These are phyloP conservation scores for Molorchus minor DNA, from an alignment of 2,888 invertebrate genomes.

Conservation along the genomic window DNA sequence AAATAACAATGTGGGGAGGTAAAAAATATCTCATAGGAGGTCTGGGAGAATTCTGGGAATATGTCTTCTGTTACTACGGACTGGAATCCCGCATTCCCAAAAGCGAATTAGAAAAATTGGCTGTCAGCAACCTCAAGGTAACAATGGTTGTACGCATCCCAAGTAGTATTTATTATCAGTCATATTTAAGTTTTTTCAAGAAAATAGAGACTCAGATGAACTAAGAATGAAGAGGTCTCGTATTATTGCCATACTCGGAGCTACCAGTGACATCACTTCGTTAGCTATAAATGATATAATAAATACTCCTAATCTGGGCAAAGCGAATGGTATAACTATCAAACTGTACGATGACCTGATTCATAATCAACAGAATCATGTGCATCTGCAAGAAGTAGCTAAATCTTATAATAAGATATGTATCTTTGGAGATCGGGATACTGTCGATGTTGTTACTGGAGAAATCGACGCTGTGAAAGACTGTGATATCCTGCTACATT, in stretches of 20 bases:
- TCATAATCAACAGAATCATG: slow-evolving; percentile 32
- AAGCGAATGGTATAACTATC: slow-evolving; percentile 42
- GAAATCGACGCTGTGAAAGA: slow-evolving; percentile 63
- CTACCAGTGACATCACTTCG: slow-evolving; percentile 44
- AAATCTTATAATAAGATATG: slow-evolving; percentile 49
- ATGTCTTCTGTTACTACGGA: slow-evolving; percentile 69
- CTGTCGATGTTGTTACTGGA: slow-evolving; percentile 55
- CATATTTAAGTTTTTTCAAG: slow-evolving; percentile 38
- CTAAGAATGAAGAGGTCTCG: slow-evolving; percentile 22
- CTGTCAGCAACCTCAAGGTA: slow-evolving; percentile 39
- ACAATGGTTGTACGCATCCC: background rate
- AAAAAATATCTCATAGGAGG: slow-evolving; percentile 69
- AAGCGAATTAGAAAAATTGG: slow-evolving; percentile 47
- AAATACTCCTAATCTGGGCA: slow-evolving; percentile 45
- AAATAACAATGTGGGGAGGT: slow-evolving; percentile 66
- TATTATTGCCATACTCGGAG: slow-evolving; percentile 50
- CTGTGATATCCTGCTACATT: slow-evolving; percentile 66
- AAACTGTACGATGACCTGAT: slow-evolving; percentile 43
- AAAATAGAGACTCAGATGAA: slow-evolving; percentile 20
- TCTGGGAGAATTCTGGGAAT: slow-evolving; percentile 69
- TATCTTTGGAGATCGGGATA: slow-evolving; percentile 47
- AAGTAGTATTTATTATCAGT: slow-evolving; percentile 13
- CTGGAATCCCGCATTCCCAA: slow-evolving; percentile 55
- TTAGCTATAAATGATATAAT: slow-evolving; percentile 53
- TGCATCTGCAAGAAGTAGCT: slow-evolving; percentile 23